phyloP scores from a whole-genome alignment of 2,113 vertebrate species.

The Thunnus maccoyii region DNA sequence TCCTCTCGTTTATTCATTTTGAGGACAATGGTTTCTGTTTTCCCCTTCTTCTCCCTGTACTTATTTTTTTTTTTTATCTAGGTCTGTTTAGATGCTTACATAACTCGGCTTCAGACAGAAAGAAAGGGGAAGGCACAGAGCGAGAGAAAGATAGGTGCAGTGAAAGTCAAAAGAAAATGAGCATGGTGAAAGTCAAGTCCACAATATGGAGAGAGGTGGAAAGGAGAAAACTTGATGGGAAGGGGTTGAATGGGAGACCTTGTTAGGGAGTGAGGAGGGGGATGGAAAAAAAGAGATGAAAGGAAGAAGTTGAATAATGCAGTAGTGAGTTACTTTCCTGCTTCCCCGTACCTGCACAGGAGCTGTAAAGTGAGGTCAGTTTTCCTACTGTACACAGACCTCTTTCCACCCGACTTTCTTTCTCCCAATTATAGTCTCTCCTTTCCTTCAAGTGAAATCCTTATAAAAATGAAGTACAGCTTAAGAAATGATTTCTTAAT shows the following conservation, averaged over 20 bases:
- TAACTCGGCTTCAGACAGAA: constrained; percentile 23
- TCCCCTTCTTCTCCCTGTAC: not conserved
- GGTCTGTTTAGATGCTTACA: constrained; percentile 28
- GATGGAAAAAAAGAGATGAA: constrained; percentile 70
- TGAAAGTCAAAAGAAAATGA: constrained; percentile 26
- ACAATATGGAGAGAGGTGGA: constrained; percentile 37
- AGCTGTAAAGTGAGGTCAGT: constrained; percentile 61
- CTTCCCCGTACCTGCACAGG: constrained; percentile 55
- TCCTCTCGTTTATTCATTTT: not conserved
- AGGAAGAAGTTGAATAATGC: constrained; percentile 79
- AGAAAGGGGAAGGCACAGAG: not conserved
- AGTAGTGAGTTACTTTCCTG: constrained; percentile 68
- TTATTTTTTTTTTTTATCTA: constrained; percentile 10
- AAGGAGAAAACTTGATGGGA: constrained; percentile 25
- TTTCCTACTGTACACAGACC: constrained; percentile 32
- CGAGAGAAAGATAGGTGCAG: not conserved
- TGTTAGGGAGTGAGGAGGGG: constrained; percentile 31
- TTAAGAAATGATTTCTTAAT: constrained; percentile 5
- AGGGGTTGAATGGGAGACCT: constrained; percentile 45
- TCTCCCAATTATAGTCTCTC: not conserved
- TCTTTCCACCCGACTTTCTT: not conserved
- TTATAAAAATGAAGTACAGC: not conserved
- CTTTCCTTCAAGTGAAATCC: constrained; percentile 2
- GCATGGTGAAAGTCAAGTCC: constrained; percentile 43
- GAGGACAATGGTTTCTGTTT: not conserved